Conservation (phyloP, 2,888 invertebrate genomes). For the Rhamnusium bicolor region DNA sequence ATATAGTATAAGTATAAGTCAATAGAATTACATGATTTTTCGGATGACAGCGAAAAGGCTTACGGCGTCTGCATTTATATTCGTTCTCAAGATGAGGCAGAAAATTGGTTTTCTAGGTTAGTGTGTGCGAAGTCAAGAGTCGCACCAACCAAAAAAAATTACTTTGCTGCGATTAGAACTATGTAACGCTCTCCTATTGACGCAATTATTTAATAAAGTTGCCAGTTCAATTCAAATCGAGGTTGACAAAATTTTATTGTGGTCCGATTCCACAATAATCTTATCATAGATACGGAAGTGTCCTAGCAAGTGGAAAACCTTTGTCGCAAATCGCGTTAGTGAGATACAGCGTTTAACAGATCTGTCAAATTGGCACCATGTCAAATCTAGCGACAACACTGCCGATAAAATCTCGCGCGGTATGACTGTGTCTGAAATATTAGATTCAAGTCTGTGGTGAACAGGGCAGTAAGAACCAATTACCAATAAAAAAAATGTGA, state of each 20-base stretch:
- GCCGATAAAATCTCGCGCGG: no score
- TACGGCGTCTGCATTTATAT: background rate
- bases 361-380: no score
- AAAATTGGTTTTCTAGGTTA: background rate
- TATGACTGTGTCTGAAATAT: no score
- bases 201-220: conserved; percentile 4
- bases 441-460: background rate
- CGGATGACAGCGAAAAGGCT: background rate
- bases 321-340: no score
- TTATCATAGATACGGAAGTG: background rate
- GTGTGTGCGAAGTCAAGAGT: background rate
- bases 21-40: background rate
- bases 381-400: no score
- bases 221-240: background rate
- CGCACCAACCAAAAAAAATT: background rate
- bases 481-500: no score
- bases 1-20: conserved; percentile 20
- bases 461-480: background rate
- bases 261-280: background rate
- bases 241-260: conserved; percentile 5
- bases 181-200: conserved; percentile 22
- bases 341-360: no score
- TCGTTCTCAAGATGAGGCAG: background rate
- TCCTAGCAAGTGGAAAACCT: background rate
- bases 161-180: conserved; percentile 24